A percentile compares a stretch with the other conserved stretches of the same genome.
phyloP scores from a whole-genome alignment of 2,113 vertebrate species.

The Saguinus midas region DNA sequence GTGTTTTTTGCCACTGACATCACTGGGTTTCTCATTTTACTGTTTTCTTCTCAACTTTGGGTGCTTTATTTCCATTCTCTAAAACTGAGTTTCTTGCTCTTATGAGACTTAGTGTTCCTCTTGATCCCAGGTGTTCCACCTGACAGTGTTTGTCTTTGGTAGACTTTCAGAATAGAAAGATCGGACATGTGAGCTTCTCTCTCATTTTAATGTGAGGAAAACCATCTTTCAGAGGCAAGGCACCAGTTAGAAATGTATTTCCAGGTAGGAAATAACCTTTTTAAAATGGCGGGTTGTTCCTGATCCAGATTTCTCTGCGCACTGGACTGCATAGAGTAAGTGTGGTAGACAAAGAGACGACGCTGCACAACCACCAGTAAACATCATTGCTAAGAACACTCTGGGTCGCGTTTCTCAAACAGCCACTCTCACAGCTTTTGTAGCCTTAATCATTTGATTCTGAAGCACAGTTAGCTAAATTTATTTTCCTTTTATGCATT shows the following conservation, averaged over 20 bases:
- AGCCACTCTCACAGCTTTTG: not conserved
- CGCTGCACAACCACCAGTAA: not conserved
- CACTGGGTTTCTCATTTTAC: constrained; percentile 26
- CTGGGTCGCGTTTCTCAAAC: not conserved
- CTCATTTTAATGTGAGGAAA: constrained; percentile 30
- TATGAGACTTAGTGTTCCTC: not conserved
- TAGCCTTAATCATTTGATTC: not conserved
- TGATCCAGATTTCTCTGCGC: not conserved
- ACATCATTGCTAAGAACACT: not conserved
- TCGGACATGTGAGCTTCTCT: not conserved
- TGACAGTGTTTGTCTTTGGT: not conserved
- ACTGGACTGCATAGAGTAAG: not conserved
- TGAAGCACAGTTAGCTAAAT: not conserved
- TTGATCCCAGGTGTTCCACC: not conserved
- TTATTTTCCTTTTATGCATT: not conserved
- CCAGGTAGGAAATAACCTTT: not conserved
- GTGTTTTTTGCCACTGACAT: constrained; percentile 14
- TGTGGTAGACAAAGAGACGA: not conserved
- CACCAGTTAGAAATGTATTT: constrained; percentile 28
- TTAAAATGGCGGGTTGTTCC: not conserved
- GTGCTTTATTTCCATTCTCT: not conserved
- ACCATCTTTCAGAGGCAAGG: constrained; percentile 27
- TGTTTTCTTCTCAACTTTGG: not conserved
- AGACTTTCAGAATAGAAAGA: constrained; percentile 26
- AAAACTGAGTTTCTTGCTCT: not conserved